Percentiles rank a stretch among this genome's conserved stretches.
Conservation (phyloP, 1,140 invertebrate species). For the Battus philenor region DNA sequence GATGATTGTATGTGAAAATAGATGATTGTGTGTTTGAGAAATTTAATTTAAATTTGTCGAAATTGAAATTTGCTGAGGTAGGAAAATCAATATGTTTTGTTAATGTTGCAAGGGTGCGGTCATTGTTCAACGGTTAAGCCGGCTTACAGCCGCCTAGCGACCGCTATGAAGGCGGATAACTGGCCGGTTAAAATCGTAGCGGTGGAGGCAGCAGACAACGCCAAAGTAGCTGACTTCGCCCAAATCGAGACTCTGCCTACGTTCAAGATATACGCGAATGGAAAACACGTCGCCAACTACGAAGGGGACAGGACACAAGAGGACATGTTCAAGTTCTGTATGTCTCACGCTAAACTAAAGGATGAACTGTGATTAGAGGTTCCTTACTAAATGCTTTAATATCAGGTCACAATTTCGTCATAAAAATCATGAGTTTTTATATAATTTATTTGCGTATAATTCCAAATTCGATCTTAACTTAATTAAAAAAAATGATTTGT, state of each 20-base stretch:
- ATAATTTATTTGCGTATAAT: too few relatives aligned
- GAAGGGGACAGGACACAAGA: conserved; percentile 79
- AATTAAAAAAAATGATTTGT: too few relatives aligned
- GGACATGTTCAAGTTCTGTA: conserved; percentile 49
- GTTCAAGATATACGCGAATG: conserved; percentile 88
- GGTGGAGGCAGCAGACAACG: conserved; percentile 86
- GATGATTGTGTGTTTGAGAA: not conserved
- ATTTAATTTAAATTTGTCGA: not conserved
- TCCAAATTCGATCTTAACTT: too few relatives aligned
- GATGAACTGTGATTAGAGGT: conserved; percentile 66
- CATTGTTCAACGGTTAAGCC: conserved; percentile 93
- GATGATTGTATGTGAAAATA: too few relatives aligned
- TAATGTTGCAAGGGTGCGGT: conserved; percentile 86
- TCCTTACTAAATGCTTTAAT: too few relatives aligned
- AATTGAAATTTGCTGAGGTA: conserved; percentile 9
- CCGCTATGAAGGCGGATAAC: conserved; percentile 81
- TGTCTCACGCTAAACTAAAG: conserved; percentile 34
- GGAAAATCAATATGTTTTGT: too few relatives aligned
- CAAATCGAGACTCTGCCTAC: conserved; percentile 90
- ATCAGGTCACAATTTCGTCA: too few relatives aligned
- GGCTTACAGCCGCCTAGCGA: conserved; percentile 83
- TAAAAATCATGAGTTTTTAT: too few relatives aligned
- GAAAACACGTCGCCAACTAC: conserved; percentile 82
- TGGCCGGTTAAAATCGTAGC: conserved; percentile 83
- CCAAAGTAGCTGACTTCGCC: conserved; percentile 80